Evolutionary conservation across 2,113 vertebrate genomes (phyloP).

Genomic region (Herpailurus yagouaroundi): DNA sequence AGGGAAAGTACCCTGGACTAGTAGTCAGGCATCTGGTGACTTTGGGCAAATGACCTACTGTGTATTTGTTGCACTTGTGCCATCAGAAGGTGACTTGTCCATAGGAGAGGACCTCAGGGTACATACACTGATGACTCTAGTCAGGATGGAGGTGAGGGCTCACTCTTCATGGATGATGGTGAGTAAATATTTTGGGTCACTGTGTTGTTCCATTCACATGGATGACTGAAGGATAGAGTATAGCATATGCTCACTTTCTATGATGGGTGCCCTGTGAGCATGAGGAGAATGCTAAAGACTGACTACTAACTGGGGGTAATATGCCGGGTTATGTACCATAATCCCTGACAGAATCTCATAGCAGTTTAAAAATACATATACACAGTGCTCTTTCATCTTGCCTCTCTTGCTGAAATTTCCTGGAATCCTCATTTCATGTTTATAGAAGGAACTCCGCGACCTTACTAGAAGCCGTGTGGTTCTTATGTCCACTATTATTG

Average conservation of each 20-base stretch:
- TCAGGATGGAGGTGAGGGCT: neutral
- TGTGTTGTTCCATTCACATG: neutral
- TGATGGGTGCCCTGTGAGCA: neutral
- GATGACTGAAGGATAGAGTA: neutral
- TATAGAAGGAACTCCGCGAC: neutral
- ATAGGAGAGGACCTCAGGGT: neutral
- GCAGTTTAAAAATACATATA: neutral
- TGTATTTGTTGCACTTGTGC: neutral
- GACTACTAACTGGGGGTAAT: neutral
- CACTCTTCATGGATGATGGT: neutral
- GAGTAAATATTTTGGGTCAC: neutral
- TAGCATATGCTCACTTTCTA: neutral
- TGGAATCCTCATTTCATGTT: neutral
- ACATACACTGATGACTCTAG: neutral
- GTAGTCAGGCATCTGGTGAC: neutral
- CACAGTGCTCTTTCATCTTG: neutral
- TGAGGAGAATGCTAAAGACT: neutral
- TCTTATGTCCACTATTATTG: neutral
- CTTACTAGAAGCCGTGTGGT: neutral
- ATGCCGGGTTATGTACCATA: neutral
- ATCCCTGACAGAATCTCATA: neutral
- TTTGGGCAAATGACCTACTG: neutral
- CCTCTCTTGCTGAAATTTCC: conserved; percentile 20
- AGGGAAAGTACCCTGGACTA: neutral
- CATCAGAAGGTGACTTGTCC: neutral